Evolutionary conservation across 2,113 vertebrate genomes (phyloP).

Genomic region (Hypanus sabinus): DNA sequence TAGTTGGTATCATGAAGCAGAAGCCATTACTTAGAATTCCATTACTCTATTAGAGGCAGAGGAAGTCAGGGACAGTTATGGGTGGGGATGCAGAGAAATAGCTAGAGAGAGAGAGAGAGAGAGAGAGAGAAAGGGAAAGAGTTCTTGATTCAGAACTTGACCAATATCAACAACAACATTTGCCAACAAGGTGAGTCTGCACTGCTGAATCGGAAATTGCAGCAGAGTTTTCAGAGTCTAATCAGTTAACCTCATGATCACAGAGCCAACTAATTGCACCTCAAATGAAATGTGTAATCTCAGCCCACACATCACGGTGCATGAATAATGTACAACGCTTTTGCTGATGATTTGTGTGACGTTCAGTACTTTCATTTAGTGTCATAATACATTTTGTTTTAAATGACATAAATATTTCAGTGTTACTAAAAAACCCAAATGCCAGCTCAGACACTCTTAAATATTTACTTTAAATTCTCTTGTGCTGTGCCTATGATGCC

Average conservation of each 20-base stretch:
- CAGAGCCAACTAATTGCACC: conserved; percentile 26
- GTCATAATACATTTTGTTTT: background rate
- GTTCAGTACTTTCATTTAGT: no score
- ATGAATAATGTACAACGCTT: background rate
- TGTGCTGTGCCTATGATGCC: background rate
- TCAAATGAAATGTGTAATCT: conserved; percentile 8
- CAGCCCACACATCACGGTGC: background rate
- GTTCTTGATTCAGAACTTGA: background rate
- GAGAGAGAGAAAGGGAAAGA: background rate
- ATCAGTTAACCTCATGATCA: conserved; percentile 33
- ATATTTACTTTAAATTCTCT: background rate
- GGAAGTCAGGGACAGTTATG: no score
- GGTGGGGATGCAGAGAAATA: no score
- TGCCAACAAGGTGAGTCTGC: background rate
- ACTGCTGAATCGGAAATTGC: background rate
- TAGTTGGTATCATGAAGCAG: no score
- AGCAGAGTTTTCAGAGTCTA: background rate
- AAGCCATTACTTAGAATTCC: no score
- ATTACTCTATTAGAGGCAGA: no score
- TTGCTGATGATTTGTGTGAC: conserved; percentile 10
- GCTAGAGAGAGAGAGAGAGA: background rate
- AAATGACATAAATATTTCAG: background rate
- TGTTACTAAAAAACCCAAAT: background rate
- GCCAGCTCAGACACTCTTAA: background rate
- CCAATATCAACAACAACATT: background rate